Conservation (phyloP, 2,888 invertebrate genomes). For the Limenitis camilla region DNA sequence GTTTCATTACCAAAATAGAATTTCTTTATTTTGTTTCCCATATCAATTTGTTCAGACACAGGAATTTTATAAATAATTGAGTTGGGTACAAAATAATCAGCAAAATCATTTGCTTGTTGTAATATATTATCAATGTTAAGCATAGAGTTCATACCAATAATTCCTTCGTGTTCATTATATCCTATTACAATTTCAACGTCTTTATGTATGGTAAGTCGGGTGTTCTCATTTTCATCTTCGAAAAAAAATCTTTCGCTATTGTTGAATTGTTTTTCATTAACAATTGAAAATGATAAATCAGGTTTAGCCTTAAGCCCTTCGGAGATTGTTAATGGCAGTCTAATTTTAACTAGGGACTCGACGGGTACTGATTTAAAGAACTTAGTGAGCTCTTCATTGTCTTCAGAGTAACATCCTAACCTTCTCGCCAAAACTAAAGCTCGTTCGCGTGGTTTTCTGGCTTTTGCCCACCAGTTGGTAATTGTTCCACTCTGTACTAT, state of each 20-base stretch:
- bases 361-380: slow-evolving; percentile 43
- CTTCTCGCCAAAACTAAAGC: slow-evolving; percentile 36
- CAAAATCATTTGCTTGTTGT: too few species aligned
- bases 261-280: slow-evolving; percentile 42
- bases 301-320: slow-evolving; percentile 26
- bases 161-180: too few species aligned
- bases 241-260: slow-evolving; percentile 42
- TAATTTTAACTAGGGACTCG: slow-evolving; percentile 30
- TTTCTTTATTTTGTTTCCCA: slow-evolving; percentile 29
- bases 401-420: slow-evolving; percentile 42
- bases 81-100: too few species aligned
- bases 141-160: too few species aligned
- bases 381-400: slow-evolving; percentile 41
- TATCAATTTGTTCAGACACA: slow-evolving; percentile 35
- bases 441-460: slow-evolving; percentile 30
- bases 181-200: slow-evolving; percentile 76
- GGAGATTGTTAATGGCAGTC: slow-evolving; percentile 28
- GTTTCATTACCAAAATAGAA: slow-evolving; percentile 41
- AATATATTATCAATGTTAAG: too few species aligned
- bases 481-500: slow-evolving; percentile 81
- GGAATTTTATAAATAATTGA: too few species aligned
- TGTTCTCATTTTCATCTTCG: slow-evolving; percentile 45
- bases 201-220: slow-evolving; percentile 45
- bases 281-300: slow-evolving; percentile 32
- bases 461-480: slow-evolving; percentile 62